phyloP scores from a whole-genome alignment of 2,113 vertebrate species.

The Pteropus alecto region DNA sequence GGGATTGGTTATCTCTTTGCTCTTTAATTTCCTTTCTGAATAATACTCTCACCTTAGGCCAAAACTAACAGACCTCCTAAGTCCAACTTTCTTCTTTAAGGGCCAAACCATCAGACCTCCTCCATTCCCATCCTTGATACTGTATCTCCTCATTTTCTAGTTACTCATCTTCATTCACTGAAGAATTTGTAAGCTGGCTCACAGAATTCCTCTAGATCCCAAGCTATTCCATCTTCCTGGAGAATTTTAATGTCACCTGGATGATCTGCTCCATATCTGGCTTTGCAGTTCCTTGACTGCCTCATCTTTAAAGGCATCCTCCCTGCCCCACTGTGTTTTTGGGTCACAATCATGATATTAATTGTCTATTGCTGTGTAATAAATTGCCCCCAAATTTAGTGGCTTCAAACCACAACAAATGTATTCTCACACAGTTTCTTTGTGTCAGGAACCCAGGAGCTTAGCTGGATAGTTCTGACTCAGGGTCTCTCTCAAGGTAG shows the following conservation, averaged over 20 bases:
- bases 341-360: background rate
- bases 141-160: background rate
- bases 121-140: background rate
- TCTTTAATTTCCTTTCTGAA: background rate
- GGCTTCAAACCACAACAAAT: background rate
- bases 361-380: background rate
- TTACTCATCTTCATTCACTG: background rate
- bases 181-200: background rate
- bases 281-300: background rate
- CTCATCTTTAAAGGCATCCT: background rate
- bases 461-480: background rate
- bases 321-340: background rate
- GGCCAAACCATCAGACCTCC: background rate
- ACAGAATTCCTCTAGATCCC: background rate
- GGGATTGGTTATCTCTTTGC: background rate
- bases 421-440: background rate
- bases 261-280: background rate
- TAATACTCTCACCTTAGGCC: background rate
- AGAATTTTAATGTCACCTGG: background rate
- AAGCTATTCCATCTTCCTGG: background rate
- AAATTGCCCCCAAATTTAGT: background rate
- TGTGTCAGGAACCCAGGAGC: background rate
- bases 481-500: background rate
- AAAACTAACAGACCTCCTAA: background rate
- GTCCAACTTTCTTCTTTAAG: background rate